Base-by-base conservation (phyloP, 1,140 invertebrate species). In the Drosophila hydei region DNA sequence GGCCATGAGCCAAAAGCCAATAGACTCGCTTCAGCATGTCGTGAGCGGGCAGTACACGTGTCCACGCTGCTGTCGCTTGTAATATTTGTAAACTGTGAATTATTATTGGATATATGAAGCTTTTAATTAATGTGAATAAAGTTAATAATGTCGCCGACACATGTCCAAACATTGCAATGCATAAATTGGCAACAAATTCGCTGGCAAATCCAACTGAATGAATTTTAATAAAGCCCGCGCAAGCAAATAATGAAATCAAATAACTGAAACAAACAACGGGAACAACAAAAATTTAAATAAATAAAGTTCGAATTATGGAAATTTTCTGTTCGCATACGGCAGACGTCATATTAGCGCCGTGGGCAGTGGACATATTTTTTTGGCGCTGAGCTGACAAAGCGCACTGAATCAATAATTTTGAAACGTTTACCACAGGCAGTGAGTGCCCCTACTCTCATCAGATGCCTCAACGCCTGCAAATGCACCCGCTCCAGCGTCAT, bases 91-190 rank as follows among this genome's bases (percentile, higher is more conserved):
- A 71, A 67, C 67, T 61, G 21, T 43, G 27, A 52, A 61, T 61
- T 18, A 59, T 68, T 43, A 48, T 42, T 27, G 23, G 38, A 74
- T 50, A 48, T 72, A 55, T 60, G 45, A 33, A 33, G 9, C 40
- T 45, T 36, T 64, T 72, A 72, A 72, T 76, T 72, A 61, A 79
- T 65, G 54, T 38, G 62, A 27, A 58, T 23, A 19, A 64, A 33
- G 14, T 25, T 33, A 33, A 33, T 33, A 33, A 33, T 33, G 30
- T 33, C 30, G 30, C 30, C 23, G 12, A 60, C n/a, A 43, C 30
- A 38, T 30, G 50, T 11, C 33, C 25, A 62, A 48, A 45, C 43
- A 14, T 23, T 11, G 33, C 12, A 40, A 45, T 64, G 27, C 63
- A 36, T 33, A 54, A 60, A 51, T 48, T 43, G 25, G 5, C 12